Percentiles rank a stretch among this genome's conserved stretches.
Evolutionary conservation across 2,797 vertebrate species (phyloP).

Genomic region (Amphiprion clarkii): DNA sequence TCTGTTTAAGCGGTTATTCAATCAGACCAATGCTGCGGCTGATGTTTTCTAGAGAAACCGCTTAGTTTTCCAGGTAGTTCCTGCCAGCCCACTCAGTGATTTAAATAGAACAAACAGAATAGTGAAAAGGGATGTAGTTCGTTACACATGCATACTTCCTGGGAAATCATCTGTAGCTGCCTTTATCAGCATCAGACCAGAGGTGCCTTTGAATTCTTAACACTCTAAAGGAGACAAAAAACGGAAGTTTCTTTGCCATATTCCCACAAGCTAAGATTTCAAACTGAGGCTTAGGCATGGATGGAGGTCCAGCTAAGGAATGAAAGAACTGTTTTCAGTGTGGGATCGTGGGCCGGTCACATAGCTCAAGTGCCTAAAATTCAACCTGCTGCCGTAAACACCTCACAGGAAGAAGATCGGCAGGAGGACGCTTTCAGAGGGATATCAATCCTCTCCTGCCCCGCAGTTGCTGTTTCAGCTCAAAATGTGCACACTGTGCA

Average conservation of each 20-base stretch:
- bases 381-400: conserved; percentile 71
- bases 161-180: conserved; percentile 37
- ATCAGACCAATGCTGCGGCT: conserved; percentile 12
- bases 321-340: conserved; percentile 29
- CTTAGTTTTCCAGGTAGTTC: conserved; percentile 38
- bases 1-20: conserved; percentile 14
- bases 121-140: conserved; percentile 33
- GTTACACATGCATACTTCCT: conserved; percentile 18
- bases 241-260: conserved; percentile 33
- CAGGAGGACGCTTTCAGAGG: conserved; percentile 10
- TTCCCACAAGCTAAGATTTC: conserved; percentile 68
- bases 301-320: conserved; percentile 1
- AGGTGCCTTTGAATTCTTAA: conserved; percentile 28
- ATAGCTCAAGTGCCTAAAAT: conserved; percentile 55
- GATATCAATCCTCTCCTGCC: conserved; percentile 24
- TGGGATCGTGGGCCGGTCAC: conserved; percentile 35
- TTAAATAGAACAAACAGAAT: conserved; percentile 43
- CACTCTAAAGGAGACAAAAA: conserved; percentile 43
- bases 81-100: conserved; percentile 23
- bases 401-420: conserved; percentile 51
- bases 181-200: conserved; percentile 41
- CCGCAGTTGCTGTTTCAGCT: conserved; percentile 62
- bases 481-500: conserved; percentile 34
- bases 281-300: conserved; percentile 42
- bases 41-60: conserved; percentile 37